Conservation (phyloP, 2,113 vertebrate species). For the Eurystomus gularis region DNA sequence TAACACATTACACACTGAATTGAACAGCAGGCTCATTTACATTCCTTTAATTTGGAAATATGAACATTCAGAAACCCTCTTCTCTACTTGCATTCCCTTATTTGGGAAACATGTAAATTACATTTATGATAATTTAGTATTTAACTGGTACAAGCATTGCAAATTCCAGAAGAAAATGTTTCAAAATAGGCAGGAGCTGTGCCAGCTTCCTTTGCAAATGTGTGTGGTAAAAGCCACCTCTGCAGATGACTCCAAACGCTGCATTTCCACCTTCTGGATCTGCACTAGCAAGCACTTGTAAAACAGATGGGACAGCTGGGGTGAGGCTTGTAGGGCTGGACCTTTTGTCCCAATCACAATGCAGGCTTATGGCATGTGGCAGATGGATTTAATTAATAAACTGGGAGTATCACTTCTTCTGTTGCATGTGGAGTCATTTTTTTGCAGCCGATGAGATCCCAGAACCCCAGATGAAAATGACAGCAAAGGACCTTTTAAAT, state of each 20-base stretch:
- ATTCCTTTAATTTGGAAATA: slow-evolving; percentile 66
- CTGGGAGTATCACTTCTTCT: not conserved
- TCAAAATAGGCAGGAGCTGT: slow-evolving; percentile 8
- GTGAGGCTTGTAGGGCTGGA: not conserved
- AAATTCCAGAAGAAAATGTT: slow-evolving; percentile 44
- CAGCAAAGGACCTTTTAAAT: not conserved
- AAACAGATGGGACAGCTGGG: not conserved
- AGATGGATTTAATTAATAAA: slow-evolving; percentile 42
- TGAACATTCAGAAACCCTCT: slow-evolving; percentile 35
- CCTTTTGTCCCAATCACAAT: not conserved
- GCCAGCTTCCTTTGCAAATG: not conserved
- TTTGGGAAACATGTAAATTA: slow-evolving; percentile 56
- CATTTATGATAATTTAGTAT: slow-evolving; percentile 61
- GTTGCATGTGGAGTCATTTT: not conserved
- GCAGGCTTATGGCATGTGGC: not conserved
- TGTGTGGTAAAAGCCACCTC: not conserved
- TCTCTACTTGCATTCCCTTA: slow-evolving; percentile 37
- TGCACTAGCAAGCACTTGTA: not conserved
- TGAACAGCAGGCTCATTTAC: slow-evolving; percentile 67
- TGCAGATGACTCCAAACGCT: fast-evolving
- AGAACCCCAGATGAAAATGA: not conserved
- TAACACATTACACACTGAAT: slow-evolving; percentile 60
- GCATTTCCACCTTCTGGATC: not conserved
- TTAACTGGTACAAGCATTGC: slow-evolving; percentile 54
- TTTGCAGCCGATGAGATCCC: not conserved